These are phyloP conservation scores for Agonum fuliginosum DNA, from an alignment of 2,888 invertebrate species.

Conservation along the genomic window DNA sequence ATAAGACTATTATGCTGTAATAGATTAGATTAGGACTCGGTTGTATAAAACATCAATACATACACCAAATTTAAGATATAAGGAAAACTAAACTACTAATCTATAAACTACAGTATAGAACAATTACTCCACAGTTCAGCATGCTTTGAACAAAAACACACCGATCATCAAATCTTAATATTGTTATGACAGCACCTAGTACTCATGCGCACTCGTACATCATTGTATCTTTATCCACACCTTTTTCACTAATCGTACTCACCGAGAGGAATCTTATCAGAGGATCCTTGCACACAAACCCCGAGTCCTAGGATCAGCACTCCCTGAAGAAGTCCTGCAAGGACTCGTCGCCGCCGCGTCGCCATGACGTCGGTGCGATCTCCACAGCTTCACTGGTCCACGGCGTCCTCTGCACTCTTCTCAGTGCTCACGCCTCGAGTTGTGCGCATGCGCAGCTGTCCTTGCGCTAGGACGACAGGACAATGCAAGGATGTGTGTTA, in stretches of 20 bases:
- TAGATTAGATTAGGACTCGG: too few relatives aligned
- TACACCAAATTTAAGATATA: too few relatives aligned
- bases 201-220: conserved; percentile 18
- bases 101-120: too few relatives aligned
- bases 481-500: neutral
- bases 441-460: neutral
- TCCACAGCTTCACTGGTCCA: conserved; percentile 69
- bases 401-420: neutral
- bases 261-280: conserved; percentile 71
- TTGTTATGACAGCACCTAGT: conserved; percentile 25
- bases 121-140: neutral
- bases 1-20: too few relatives aligned
- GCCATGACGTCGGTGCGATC: conserved; percentile 68
- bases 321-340: conserved; percentile 71
- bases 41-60: too few relatives aligned
- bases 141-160: conserved; percentile 18
- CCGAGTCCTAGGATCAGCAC: conserved; percentile 66
- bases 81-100: too few relatives aligned
- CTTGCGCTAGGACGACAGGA: neutral
- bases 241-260: conserved; percentile 62
- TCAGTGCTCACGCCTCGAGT: conserved; percentile 67
- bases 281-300: conserved; percentile 62
- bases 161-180: conserved; percentile 41
- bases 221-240: neutral
- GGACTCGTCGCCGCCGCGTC: conserved; percentile 65